Base-by-base conservation (phyloP, 2,113 vertebrate species). In the Zapornia atra region DNA sequence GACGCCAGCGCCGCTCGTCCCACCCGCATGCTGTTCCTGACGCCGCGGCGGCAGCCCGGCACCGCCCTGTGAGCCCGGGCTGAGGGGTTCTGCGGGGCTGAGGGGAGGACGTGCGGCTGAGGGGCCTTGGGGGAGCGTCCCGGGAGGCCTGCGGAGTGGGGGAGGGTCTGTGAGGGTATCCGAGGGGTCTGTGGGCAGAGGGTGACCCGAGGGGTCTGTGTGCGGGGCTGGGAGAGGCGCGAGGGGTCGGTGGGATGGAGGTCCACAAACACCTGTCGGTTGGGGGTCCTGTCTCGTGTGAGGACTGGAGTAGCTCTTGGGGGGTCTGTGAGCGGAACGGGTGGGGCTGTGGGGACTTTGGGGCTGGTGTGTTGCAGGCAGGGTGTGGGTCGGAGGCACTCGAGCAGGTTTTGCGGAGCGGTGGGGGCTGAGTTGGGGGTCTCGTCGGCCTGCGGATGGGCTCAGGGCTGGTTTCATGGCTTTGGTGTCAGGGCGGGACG, bases 1-100 rank as follows among this genome's bases (percentile, higher is more conserved):
- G 99, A 99, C 78, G 99, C 99, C 96, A 99, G 99, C 96, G 99
- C 98, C 31, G 99, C 99, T 66, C 98, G 99, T 33, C 99, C 99
- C 60, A 99, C 99, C 3, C 98, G 99, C 36, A 98, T 99, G 76
- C 98, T 99, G 46, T 99, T 99, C 90, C 98, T 99, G 54, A 98
- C 99, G 3, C 98, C 99, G 6, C 98, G 98, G 28, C 97, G 99
- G 18, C 99, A 99, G 65, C 97, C 98, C 34, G 99, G 99, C 85
- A 90, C 95, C n/a, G 89, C 96, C 57, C 92, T 92, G 99, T 99
- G 97, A 99, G 99, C 98, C 29, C n/a, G 2, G 54, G n/a, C 48
- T 50, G 44, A 5, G 16, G 68, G 13, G 38, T 44, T 19, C 17
- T 46, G 18, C 15, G 25, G 31, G 48, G 48, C 22, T 40, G 34